Percentiles rank a stretch among this genome's conserved stretches.
These are phyloP conservation scores for Polypterus bichir DNA, from an alignment of 2,113 vertebrate genomes.

Conservation along the genomic window DNA sequence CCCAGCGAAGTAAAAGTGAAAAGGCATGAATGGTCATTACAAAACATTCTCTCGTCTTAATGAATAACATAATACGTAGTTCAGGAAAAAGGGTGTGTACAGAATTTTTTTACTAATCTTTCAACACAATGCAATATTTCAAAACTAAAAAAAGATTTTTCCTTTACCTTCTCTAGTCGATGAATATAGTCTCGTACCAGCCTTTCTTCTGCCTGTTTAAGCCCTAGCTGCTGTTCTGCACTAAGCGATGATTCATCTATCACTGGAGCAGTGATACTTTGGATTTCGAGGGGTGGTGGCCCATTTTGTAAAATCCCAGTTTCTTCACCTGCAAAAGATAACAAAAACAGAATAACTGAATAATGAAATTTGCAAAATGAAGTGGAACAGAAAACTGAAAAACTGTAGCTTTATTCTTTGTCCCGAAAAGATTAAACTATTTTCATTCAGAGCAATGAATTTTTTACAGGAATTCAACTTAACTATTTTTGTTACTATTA, in stretches of 20 bases:
- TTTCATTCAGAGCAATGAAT: too few species aligned
- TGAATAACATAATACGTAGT: too few species aligned
- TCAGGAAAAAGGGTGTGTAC: too few species aligned
- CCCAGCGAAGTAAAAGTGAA: too few species aligned
- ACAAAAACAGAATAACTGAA: background rate
- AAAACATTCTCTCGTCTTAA: background rate
- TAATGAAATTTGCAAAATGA: background rate
- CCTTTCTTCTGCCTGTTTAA: constrained; percentile 92
- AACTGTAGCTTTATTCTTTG: background rate
- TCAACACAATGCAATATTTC: too few species aligned
- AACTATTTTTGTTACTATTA: too few species aligned
- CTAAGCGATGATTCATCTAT: constrained; percentile 64
- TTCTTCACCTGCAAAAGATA: constrained; percentile 47
- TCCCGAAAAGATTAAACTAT: background rate
- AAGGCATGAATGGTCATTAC: too few species aligned
- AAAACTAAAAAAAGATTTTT: too few species aligned
- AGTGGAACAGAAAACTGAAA: background rate
- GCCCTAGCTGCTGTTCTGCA: constrained; percentile 81
- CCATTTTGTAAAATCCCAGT: constrained; percentile 45
- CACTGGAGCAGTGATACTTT: constrained; percentile 26
- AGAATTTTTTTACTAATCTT: too few species aligned
- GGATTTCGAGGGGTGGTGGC: constrained; percentile 44
- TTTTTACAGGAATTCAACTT: too few species aligned
- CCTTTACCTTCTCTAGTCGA: constrained; percentile 74
- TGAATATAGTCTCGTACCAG: constrained; percentile 92